These are phyloP conservation scores for Corythucha ciliata DNA, from an alignment of 2,888 invertebrate genomes.

Conservation along the genomic window DNA sequence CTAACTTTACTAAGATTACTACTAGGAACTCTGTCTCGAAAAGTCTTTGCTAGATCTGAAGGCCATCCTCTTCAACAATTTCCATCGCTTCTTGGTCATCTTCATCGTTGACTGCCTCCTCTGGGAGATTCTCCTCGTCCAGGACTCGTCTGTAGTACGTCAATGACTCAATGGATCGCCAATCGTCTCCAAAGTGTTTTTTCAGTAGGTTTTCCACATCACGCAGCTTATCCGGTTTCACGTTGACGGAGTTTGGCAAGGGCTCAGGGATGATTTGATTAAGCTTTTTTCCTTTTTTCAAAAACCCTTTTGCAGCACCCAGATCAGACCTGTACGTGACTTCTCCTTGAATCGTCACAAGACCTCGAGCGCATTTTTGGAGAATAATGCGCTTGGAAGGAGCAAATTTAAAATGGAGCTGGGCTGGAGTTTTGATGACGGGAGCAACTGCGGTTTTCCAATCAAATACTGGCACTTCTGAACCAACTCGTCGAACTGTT, in stretches of 20 bases:
- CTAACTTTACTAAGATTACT: too few relatives aligned
- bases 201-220: conserved; percentile 15
- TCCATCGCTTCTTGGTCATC: not conserved
- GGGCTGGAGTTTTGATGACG: conserved; percentile 1
- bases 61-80: not conserved
- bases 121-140: conserved; percentile 6
- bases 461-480: not conserved
- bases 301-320: not conserved
- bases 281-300: conserved; percentile 12
- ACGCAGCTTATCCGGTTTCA: conserved; percentile 15
- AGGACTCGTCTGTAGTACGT: conserved; percentile 9
- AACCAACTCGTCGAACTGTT: conserved; percentile 1
- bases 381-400: conserved; percentile 7
- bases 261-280: not conserved
- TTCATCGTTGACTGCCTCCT: not conserved
- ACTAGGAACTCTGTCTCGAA: too few relatives aligned
- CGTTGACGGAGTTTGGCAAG: not conserved
- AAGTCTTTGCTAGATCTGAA: conserved; percentile 10
- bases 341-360: not conserved
- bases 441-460: conserved; percentile 15
- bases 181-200: conserved; percentile 13
- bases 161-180: conserved; percentile 2
- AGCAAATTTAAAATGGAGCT: conserved; percentile 17
- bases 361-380: not conserved
- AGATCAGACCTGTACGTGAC: not conserved